Conservation (phyloP, 2,888 invertebrate genomes). For the Limnephilus marmoratus region DNA sequence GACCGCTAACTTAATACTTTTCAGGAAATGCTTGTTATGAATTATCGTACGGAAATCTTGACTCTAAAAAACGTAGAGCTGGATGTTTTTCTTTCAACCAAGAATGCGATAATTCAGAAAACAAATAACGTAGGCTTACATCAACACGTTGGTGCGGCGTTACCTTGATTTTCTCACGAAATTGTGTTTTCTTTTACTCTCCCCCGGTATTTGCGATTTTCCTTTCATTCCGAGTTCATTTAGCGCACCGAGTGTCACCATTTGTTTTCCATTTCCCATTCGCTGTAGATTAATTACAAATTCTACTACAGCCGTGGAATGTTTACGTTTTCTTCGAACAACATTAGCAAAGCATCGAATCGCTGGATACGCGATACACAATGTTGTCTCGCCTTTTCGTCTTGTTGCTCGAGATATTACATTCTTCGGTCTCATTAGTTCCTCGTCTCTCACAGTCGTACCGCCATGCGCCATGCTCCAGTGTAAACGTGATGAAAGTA, state of each 20-base stretch:
- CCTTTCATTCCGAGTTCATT: conserved; percentile 42
- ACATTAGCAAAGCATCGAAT: conserved; percentile 40
- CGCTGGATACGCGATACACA: conserved; percentile 36
- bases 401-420: conserved; percentile 56
- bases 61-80: background rate
- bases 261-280: conserved; percentile 43
- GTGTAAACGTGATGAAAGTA: conserved; percentile 60
- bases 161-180: conserved; percentile 26
- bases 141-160: background rate
- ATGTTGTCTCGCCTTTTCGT: conserved; percentile 19
- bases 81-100: background rate
- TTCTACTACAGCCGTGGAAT: conserved; percentile 31
- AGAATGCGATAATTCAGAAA: background rate
- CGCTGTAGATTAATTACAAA: conserved; percentile 49
- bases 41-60: background rate
- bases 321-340: conserved; percentile 43
- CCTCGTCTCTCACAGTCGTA: conserved; percentile 49
- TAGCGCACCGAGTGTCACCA: conserved; percentile 36
- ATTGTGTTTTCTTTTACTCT: conserved; percentile 32
- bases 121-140: background rate
- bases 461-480: background rate
- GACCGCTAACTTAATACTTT: background rate
- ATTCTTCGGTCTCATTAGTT: conserved; percentile 62
- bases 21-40: background rate
- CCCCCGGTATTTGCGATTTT: conserved; percentile 27